phyloP scores from a whole-genome alignment of 2,888 invertebrate species.

The Podotricha telesiphe region DNA sequence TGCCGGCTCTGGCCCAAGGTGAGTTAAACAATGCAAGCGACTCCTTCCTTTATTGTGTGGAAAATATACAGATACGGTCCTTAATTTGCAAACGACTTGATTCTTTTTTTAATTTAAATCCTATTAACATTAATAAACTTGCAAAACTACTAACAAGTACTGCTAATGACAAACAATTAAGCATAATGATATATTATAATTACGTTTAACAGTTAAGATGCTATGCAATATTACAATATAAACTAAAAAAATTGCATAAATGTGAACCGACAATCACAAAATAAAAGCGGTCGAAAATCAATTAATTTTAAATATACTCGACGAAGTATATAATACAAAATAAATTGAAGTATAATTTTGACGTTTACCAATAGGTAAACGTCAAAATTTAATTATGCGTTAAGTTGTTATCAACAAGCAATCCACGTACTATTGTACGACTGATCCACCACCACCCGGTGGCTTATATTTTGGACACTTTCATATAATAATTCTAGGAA shows the following conservation, averaged over 20 bases:
- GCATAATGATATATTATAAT: not conserved
- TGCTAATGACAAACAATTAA: conserved; percentile 12
- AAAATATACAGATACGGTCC: conserved; percentile 40
- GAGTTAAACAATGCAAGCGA: conserved; percentile 69
- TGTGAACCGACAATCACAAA: too few species aligned
- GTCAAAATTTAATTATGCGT: not conserved
- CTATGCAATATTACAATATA: not conserved
- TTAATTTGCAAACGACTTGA: not conserved
- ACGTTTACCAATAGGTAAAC: too few species aligned
- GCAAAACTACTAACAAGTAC: not conserved
- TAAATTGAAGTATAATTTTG: not conserved
- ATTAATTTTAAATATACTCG: too few species aligned
- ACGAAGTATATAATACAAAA: not conserved
- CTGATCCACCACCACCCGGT: too few species aligned
- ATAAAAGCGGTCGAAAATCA: too few species aligned
- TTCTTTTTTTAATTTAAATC: not conserved
- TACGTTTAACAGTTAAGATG: not conserved
- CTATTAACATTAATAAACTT: conserved; percentile 4
- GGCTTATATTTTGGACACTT: not conserved
- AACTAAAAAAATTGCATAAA: too few species aligned
- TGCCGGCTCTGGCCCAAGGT: conserved; percentile 75
- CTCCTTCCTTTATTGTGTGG: conserved; percentile 50
- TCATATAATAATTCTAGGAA: not conserved
- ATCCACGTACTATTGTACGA: too few species aligned
- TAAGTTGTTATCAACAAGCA: not conserved